A percentile compares a stretch with the other conserved stretches of the same genome.
These are phyloP conservation scores for Labeo calbasu DNA, from an alignment of 2,797 vertebrate genomes.

Conservation along the genomic window DNA sequence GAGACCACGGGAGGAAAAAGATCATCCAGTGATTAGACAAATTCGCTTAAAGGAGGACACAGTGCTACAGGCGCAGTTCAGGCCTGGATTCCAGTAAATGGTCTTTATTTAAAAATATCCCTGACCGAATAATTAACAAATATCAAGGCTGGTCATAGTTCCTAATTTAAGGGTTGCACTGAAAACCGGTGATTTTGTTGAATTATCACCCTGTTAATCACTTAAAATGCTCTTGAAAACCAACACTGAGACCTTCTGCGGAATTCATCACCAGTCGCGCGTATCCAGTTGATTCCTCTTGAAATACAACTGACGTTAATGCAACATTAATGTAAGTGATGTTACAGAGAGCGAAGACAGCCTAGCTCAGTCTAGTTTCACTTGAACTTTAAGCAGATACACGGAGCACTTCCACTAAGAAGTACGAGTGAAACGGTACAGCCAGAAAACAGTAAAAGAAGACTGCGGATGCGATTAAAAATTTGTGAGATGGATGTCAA, in stretches of 20 bases:
- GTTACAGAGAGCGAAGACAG: conserved; percentile 14
- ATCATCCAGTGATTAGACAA: conserved; percentile 45
- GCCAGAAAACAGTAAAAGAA: not conserved
- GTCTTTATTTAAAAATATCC: conserved; percentile 24
- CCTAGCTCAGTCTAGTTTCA: conserved; percentile 3
- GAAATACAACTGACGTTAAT: conserved; percentile 38
- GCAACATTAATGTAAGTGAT: conserved; percentile 29
- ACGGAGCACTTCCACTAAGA: not conserved
- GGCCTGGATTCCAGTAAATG: conserved; percentile 18
- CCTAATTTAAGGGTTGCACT: conserved; percentile 13
- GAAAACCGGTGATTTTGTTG: conserved; percentile 15
- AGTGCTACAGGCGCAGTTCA: conserved; percentile 17
- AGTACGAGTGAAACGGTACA: not conserved
- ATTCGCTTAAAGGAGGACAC: conserved; percentile 6
- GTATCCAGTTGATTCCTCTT: conserved; percentile 30
- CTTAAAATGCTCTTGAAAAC: conserved; percentile 15
- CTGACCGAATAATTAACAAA: conserved; percentile 32
- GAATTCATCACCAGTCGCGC: conserved; percentile 5
- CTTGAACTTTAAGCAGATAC: conserved; percentile 26
- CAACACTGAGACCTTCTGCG: not conserved
- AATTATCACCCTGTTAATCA: conserved; percentile 17
- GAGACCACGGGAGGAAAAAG: conserved; percentile 40
- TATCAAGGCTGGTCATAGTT: conserved; percentile 9
- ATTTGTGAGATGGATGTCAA: not conserved
- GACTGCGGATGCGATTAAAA: not conserved